Evolutionary conservation across 1,140 invertebrate genomes (phyloP).

Genomic region (Drosophila elegans): DNA sequence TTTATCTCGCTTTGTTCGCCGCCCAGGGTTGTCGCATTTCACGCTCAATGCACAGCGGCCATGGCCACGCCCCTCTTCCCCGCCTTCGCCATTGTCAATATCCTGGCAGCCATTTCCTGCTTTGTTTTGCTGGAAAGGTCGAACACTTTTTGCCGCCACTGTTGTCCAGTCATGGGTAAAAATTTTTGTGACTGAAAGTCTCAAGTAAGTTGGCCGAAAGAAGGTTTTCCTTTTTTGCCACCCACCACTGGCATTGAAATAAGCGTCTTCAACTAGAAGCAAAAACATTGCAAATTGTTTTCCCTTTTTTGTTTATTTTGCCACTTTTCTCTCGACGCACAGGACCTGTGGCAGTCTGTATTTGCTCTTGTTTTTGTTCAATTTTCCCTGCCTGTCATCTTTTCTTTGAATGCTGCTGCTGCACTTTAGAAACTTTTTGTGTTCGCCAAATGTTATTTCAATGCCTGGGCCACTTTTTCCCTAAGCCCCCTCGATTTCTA

Average conservation of each 20-base stretch:
- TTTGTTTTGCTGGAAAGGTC: constrained; percentile 66
- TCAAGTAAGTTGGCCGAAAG: constrained; percentile 57
- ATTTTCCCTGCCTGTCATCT: constrained; percentile 69
- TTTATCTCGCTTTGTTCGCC: constrained; percentile 1
- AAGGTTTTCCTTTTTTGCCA: constrained; percentile 20
- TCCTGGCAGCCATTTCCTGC: constrained; percentile 76
- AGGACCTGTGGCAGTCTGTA: constrained; percentile 29
- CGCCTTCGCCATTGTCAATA: constrained; percentile 61
- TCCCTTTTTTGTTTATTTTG: constrained; percentile 43
- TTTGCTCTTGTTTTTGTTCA: constrained; percentile 59
- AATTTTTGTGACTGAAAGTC: constrained; percentile 64
- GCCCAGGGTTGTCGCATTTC: constrained; percentile 56
- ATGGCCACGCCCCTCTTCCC: constrained; percentile 28
- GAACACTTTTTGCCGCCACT: constrained; percentile 55
- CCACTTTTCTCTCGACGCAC: constrained; percentile 7
- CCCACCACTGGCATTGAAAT: constrained; percentile 72
- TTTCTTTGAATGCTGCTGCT: constrained; percentile 30
- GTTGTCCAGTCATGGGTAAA: constrained; percentile 71
- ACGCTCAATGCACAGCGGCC: constrained; percentile 58
- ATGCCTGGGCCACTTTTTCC: constrained; percentile 47
- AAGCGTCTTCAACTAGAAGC: constrained; percentile 74
- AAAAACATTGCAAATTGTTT: constrained; percentile 83
- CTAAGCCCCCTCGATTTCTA: constrained; percentile 13
- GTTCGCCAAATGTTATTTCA: constrained; percentile 53
- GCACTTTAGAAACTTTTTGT: constrained; percentile 66